These are phyloP conservation scores for Phasia obesa DNA, from an alignment of 2,888 invertebrate genomes.

Conservation along the genomic window DNA sequence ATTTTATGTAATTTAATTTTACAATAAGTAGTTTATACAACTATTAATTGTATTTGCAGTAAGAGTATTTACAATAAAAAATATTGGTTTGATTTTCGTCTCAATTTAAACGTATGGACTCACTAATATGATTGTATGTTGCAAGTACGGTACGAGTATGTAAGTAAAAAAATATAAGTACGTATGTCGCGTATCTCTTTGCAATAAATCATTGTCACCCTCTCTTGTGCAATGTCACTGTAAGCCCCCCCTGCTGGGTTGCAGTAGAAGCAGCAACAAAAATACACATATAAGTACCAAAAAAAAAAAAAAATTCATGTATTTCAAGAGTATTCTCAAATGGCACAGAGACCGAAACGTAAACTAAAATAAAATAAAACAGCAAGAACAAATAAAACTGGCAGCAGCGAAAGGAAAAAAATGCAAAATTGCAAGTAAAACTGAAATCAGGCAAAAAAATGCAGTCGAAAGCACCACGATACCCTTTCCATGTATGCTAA, in stretches of 20 bases:
- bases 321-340: conserved; percentile 58
- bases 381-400: conserved; percentile 15
- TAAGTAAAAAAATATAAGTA: conserved; percentile 9
- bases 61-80: conserved; percentile 54
- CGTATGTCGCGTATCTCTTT: conserved; percentile 78
- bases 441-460: conserved; percentile 53
- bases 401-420: conserved; percentile 14
- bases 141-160: not conserved
- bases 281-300: conserved; percentile 37
- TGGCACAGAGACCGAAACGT: conserved; percentile 71
- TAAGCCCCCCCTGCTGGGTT: conserved; percentile 78
- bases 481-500: conserved; percentile 3
- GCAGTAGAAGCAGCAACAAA: conserved; percentile 60
- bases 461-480: conserved; percentile 40
- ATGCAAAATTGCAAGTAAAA: conserved; percentile 57
- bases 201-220: conserved; percentile 81
- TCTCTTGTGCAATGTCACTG: conserved; percentile 80
- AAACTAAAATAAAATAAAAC: conserved; percentile 56
- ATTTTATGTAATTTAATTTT: conserved; percentile 19
- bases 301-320: conserved; percentile 10
- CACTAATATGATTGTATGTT: not conserved
- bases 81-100: conserved; percentile 46
- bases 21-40: conserved; percentile 18
- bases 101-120: conserved; percentile 4
- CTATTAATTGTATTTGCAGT: conserved; percentile 39